phyloP scores from a whole-genome alignment of 92 coral and sea anemone genomes.

The Parazoanthus darwini region DNA sequence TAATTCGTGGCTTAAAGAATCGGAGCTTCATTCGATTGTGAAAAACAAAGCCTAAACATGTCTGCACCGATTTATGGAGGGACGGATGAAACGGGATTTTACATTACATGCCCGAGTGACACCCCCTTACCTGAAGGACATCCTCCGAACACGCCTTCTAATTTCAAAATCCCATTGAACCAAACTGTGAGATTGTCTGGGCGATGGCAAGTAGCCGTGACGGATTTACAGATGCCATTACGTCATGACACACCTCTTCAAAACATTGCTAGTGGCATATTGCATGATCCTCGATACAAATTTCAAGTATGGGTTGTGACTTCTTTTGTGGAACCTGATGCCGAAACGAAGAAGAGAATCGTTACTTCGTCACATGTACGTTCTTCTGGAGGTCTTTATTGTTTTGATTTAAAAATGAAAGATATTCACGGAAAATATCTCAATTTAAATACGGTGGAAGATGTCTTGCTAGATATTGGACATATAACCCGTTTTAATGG shows the following conservation, averaged over 20 bases:
- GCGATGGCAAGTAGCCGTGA: neutral
- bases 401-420: too few species aligned
- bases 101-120: neutral
- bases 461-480: too few species aligned
- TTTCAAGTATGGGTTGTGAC: neutral
- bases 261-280: neutral
- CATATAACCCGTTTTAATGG: neutral
- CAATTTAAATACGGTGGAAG: too few species aligned
- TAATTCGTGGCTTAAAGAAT: neutral
- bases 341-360: neutral
- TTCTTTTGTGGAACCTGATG: neutral
- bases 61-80: neutral
- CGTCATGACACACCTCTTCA: neutral
- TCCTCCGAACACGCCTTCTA: neutral
- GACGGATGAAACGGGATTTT: neutral
- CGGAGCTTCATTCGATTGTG: constrained; percentile 16
- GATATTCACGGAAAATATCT: too few species aligned
- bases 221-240: neutral
- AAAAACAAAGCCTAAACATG: constrained; percentile 17
- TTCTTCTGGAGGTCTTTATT: too few species aligned
- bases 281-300: neutral
- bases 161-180: neutral
- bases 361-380: neutral
- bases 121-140: neutral
- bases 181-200: neutral